Conservation (phyloP, 2,888 invertebrate species). For the Leptothorax acervorum region DNA sequence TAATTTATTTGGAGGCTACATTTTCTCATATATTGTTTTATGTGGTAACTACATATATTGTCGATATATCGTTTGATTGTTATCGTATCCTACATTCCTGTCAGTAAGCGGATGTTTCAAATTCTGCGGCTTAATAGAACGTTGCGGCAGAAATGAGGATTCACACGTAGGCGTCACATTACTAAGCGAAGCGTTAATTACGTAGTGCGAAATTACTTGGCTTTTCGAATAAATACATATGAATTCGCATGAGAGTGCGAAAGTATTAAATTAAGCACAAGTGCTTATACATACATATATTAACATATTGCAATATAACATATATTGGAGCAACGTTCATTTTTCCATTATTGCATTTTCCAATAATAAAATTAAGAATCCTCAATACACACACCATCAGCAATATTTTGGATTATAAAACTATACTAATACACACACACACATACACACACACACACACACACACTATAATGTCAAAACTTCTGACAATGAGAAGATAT, state of each 20-base stretch:
- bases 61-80: neutral
- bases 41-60: neutral
- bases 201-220: neutral
- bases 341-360: neutral
- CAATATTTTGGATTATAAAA: neutral
- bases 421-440: no score
- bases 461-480: no score
- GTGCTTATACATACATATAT: neutral
- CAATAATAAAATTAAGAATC: neutral
- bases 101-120: conserved; percentile 22
- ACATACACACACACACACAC: no score
- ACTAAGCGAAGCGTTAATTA: conserved; percentile 6
- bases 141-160: conserved; percentile 5
- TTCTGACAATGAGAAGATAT: no score
- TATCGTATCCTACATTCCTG: neutral
- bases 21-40: neutral
- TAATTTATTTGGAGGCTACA: neutral
- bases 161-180: neutral
- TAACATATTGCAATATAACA: neutral
- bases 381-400: neutral
- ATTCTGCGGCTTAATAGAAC: conserved; percentile 12
- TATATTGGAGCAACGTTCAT: neutral
- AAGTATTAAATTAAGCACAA: neutral
- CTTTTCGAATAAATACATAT: neutral
- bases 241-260: neutral